phyloP scores from a whole-genome alignment of 2,797 vertebrate genomes.

The Macroramphosus scolopax region DNA sequence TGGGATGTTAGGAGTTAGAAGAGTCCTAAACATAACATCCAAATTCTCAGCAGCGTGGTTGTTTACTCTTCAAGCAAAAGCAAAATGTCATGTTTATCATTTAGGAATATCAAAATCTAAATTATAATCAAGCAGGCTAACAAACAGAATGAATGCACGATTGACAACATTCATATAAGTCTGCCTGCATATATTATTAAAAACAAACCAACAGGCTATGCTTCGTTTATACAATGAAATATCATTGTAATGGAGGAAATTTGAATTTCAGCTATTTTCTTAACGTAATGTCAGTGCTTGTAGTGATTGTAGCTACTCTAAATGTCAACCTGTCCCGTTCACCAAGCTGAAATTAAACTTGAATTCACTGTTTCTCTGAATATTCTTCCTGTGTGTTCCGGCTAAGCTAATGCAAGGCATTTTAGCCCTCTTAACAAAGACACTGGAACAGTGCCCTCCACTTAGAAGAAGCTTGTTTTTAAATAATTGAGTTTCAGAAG shows the following conservation, averaged over 20 bases:
- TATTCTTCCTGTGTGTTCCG: too few relatives aligned
- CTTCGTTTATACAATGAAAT: too few relatives aligned
- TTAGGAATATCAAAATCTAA: too few relatives aligned
- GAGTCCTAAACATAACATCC: too few relatives aligned
- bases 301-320: not conserved
- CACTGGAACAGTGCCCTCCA: constrained; percentile 54
- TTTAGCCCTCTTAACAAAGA: constrained; percentile 62
- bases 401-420: constrained; percentile 53
- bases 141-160: not conserved
- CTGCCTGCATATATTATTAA: not conserved
- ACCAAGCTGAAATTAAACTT: constrained; percentile 8
- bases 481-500: constrained; percentile 65
- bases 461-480: constrained; percentile 58
- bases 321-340: constrained; percentile 5
- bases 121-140: not conserved
- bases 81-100: too few relatives aligned
- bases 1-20: too few relatives aligned
- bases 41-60: too few relatives aligned
- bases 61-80: too few relatives aligned
- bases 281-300: not conserved
- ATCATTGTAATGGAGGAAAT: not conserved
- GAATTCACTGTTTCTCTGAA: too few relatives aligned
- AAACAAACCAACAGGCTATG: too few relatives aligned
- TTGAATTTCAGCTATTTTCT: not conserved
- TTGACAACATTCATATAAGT: constrained; percentile 1